These are phyloP conservation scores for Fabriciana adippe DNA, from an alignment of 2,888 invertebrate species.

Conservation along the genomic window DNA sequence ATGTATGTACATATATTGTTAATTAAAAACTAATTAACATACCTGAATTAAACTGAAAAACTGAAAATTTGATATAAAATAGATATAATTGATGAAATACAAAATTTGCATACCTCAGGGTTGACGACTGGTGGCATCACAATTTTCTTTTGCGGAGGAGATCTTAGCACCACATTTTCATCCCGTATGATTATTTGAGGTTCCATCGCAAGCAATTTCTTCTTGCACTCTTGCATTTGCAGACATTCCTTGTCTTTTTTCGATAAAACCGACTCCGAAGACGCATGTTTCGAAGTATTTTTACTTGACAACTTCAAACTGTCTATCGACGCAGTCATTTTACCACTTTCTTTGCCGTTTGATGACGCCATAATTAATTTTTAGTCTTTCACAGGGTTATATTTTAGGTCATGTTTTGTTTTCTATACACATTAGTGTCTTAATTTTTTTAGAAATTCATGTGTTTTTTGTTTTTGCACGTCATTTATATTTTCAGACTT, in stretches of 20 bases:
- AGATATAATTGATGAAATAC: background rate
- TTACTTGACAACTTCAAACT: conserved; percentile 77
- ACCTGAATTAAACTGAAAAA: no score
- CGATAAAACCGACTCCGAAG: conserved; percentile 75
- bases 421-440: background rate
- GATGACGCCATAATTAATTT: conserved; percentile 64
- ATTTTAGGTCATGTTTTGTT: conserved; percentile 18
- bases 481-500: background rate
- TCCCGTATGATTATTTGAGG: conserved; percentile 77
- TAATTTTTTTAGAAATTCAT: background rate
- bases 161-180: conserved; percentile 72
- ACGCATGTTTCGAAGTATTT: conserved; percentile 74
- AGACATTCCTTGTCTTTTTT: conserved; percentile 74
- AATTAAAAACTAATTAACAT: no score
- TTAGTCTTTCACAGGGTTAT: conserved; percentile 8
- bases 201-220: conserved; percentile 74
- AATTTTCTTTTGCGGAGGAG: conserved; percentile 79
- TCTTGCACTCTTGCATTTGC: conserved; percentile 79
- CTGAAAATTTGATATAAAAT: background rate
- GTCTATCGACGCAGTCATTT: conserved; percentile 74
- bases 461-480: background rate
- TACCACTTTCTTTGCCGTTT: conserved; percentile 70
- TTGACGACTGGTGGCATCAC: conserved; percentile 75
- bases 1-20: background rate
- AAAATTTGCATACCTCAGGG: conserved; percentile 61